Evolutionary conservation across 2,797 vertebrate species (phyloP).

Genomic region (Squalus acanthias): DNA sequence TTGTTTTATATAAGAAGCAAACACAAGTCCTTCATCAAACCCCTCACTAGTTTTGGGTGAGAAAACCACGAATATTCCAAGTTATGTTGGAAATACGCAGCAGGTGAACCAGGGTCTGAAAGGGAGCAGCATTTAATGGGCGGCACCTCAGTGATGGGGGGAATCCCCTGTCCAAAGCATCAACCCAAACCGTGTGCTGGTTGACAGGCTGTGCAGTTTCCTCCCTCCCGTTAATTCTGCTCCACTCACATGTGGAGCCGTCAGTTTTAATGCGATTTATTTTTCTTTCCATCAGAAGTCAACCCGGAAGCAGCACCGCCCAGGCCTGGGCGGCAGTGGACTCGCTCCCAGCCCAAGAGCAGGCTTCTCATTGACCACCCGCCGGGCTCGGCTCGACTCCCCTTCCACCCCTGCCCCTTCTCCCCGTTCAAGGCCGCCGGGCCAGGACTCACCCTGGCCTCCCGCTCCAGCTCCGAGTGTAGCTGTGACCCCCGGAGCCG

Average conservation of each 20-base stretch:
- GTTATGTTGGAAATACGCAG: not conserved
- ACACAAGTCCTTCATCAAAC: not conserved
- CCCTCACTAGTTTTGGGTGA: not conserved
- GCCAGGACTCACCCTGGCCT: slow-evolving; percentile 79
- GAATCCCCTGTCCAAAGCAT: not conserved
- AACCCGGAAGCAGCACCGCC: not conserved
- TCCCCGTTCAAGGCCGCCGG: slow-evolving; percentile 17
- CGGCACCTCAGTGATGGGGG: no score
- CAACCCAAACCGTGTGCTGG: not conserved
- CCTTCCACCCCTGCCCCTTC: no score
- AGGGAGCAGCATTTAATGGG: not conserved
- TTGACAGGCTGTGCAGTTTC: not conserved
- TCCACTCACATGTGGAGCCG: not conserved
- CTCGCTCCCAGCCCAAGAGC: not conserved
- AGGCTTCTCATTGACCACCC: not conserved
- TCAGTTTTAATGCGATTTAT: not conserved
- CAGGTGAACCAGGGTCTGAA: not conserved
- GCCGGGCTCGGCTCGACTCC: not conserved
- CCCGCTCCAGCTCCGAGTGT: slow-evolving; percentile 84
- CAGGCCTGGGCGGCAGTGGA: not conserved
- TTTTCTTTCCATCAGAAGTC: not conserved
- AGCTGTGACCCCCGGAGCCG: slow-evolving; percentile 78
- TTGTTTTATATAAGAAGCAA: not conserved
- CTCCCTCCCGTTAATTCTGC: not conserved
- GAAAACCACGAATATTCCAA: not conserved